A percentile compares a stretch with the other conserved stretches of the same genome.
Evolutionary conservation across 2,888 invertebrate species (phyloP).

Genomic region (Phaedon cochleariae): DNA sequence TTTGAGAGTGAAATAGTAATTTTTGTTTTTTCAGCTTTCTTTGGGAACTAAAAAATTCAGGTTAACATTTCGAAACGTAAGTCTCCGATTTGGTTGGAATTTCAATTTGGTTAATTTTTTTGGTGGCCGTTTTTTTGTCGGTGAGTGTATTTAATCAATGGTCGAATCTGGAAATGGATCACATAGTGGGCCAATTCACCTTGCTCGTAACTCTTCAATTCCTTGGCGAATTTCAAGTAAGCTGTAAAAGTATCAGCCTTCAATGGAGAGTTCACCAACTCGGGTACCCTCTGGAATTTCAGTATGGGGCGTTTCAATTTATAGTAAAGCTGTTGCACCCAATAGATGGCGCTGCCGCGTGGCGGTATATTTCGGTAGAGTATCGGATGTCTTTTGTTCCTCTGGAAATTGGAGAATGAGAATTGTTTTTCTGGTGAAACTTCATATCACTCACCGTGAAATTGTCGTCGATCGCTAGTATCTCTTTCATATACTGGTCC

Average conservation of each 20-base stretch:
- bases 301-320: constrained; percentile 83
- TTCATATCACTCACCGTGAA: constrained; percentile 74
- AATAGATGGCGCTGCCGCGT: constrained; percentile 84
- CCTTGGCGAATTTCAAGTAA: constrained; percentile 78
- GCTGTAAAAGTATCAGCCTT: constrained; percentile 81
- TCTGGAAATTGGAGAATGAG: constrained; percentile 60
- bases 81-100: too few relatives aligned
- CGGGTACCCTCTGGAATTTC: constrained; percentile 79
- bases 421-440: neutral
- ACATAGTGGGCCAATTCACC: too few relatives aligned
- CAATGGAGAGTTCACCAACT: constrained; percentile 76
- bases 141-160: too few relatives aligned
- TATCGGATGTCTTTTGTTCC: constrained; percentile 72
- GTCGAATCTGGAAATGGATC: too few relatives aligned
- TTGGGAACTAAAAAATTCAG: too few relatives aligned
- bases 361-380: constrained; percentile 80
- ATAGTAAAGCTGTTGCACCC: constrained; percentile 82
- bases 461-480: constrained; percentile 74
- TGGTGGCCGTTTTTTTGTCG: too few relatives aligned
- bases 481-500: constrained; percentile 86
- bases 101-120: too few relatives aligned
- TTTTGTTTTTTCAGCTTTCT: too few relatives aligned
- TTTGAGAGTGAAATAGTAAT: too few relatives aligned
- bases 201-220: constrained; percentile 72
- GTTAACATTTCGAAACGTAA: too few relatives aligned